A percentile compares a stretch with the other conserved stretches of the same genome.
These are phyloP conservation scores for Eulemur coronatus DNA, from an alignment of 2,797 vertebrate species.

Conservation along the genomic window DNA sequence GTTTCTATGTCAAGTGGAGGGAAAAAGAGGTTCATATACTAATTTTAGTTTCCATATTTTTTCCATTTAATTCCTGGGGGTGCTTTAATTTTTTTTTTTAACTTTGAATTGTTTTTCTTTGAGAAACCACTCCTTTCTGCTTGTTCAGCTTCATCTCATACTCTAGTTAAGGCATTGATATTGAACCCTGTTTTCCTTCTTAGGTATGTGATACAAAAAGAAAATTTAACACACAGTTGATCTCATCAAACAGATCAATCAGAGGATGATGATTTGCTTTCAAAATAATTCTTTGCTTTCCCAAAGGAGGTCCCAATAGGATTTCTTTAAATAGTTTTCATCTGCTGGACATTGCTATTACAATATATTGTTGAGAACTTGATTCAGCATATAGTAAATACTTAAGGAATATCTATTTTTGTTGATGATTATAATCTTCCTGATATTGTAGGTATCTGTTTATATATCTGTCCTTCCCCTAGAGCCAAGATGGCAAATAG, in stretches of 20 bases:
- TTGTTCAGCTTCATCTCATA: background rate
- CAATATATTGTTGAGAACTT: slow-evolving; percentile 37
- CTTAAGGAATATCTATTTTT: slow-evolving; percentile 57
- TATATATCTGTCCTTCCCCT: background rate
- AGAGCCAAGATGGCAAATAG: background rate
- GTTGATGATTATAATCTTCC: background rate
- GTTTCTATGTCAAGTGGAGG: background rate
- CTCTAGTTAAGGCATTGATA: background rate
- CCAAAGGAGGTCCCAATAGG: background rate
- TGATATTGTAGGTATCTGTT: background rate
- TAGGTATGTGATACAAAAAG: slow-evolving; percentile 3
- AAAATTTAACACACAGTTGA: slow-evolving; percentile 39
- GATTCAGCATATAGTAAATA: slow-evolving; percentile 38
- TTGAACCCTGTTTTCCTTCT: background rate
- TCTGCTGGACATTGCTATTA: background rate
- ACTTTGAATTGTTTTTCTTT: slow-evolving; percentile 7
- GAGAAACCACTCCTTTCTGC: background rate
- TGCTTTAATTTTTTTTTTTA: slow-evolving; percentile 44
- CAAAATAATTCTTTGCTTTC: slow-evolving; percentile 40
- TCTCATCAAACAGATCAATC: slow-evolving; percentile 52
- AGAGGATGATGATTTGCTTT: slow-evolving; percentile 21
- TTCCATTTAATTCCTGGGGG: background rate
- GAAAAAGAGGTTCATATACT: background rate
- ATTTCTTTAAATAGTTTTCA: slow-evolving; percentile 43
- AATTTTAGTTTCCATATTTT: slow-evolving; percentile 15